Evolutionary conservation across 1,140 invertebrate species (phyloP).

Genomic region (Holotrichia oblita): DNA sequence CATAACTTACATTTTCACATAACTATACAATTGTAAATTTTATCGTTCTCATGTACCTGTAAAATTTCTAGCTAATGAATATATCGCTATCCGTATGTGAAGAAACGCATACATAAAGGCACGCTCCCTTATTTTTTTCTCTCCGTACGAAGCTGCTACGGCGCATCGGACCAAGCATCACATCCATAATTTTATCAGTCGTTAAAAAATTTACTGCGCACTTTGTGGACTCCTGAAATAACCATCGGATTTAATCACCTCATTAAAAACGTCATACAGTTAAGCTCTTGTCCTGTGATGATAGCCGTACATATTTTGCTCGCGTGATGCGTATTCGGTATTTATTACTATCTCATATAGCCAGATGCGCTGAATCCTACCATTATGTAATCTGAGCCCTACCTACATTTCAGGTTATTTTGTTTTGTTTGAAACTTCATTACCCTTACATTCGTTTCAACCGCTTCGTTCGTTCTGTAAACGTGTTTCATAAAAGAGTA

Average conservation of each 20-base stretch:
- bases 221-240: constrained; percentile 33
- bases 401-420: constrained; percentile 14
- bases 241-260: constrained; percentile 27
- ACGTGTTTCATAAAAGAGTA: constrained; percentile 11
- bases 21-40: neutral
- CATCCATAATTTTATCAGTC: constrained; percentile 34
- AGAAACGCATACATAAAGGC: neutral
- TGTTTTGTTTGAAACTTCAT: constrained; percentile 30
- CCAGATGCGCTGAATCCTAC: constrained; percentile 25
- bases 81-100: constrained; percentile 8
- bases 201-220: constrained; percentile 36
- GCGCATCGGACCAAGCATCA: neutral
- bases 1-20: neutral
- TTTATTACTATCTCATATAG: constrained; percentile 31
- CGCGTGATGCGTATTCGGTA: constrained; percentile 17
- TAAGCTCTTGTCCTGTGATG: constrained; percentile 29
- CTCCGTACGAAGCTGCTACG: neutral
- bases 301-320: constrained; percentile 23
- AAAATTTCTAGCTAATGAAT: constrained; percentile 17
- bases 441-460: constrained; percentile 22
- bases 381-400: constrained; percentile 20
- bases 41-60: neutral
- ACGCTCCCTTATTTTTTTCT: neutral
- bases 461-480: neutral
- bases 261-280: constrained; percentile 36